phyloP scores from a whole-genome alignment of 2,113 vertebrate genomes.

The Neofelis nebulosa region DNA sequence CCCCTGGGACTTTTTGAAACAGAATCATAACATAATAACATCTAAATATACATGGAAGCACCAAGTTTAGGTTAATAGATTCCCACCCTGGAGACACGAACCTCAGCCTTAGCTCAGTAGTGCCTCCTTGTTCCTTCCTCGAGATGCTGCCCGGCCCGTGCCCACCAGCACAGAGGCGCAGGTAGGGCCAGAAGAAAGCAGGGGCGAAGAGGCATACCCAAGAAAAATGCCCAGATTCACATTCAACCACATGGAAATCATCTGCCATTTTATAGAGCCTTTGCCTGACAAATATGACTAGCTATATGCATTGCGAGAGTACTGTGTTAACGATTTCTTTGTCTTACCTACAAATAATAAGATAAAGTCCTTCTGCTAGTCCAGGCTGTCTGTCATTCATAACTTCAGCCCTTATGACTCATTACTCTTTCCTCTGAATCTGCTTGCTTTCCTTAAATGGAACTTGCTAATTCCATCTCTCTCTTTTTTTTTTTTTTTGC shows the following conservation, averaged over 20 bases:
- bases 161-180: no score
- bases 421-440: rapidly evolving
- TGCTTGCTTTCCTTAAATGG: neutral
- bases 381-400: neutral
- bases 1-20: neutral
- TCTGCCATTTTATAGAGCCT: neutral
- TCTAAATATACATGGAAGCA: neutral
- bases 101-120: neutral
- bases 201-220: rapidly evolving
- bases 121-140: neutral
- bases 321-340: neutral
- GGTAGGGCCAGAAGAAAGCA: neutral
- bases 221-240: neutral
- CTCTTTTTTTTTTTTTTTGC: no score
- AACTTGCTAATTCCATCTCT: neutral
- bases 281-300: neutral
- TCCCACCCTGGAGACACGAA: neutral
- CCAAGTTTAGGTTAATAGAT: no score
- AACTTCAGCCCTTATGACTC: neutral
- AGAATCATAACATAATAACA: neutral
- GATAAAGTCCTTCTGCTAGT: neutral
- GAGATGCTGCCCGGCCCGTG: rapidly evolving
- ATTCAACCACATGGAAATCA: neutral
- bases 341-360: neutral
- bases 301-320: rapidly evolving